A percentile compares a stretch with the other conserved stretches of the same genome.
Conservation (phyloP, 2,888 invertebrate genomes). For the Anorthoa munda region DNA sequence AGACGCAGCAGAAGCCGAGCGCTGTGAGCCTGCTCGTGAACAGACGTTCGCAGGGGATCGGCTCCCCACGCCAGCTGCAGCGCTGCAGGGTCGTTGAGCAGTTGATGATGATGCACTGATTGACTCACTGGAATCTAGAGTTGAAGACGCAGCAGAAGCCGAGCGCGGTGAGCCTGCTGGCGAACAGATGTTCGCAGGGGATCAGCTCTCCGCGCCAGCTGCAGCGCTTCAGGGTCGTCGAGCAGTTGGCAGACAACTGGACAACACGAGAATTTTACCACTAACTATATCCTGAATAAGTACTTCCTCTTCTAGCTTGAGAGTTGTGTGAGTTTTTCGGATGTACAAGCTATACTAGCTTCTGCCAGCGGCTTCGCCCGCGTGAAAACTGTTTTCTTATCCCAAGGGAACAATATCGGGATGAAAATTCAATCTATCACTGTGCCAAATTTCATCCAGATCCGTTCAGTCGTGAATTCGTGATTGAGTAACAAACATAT, state of each 20-base stretch:
- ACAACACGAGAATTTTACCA: background rate
- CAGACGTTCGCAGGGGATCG: slow-evolving; percentile 78
- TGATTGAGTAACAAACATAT: too few relatives aligned
- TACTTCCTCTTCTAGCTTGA: too few relatives aligned
- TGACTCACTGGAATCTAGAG: slow-evolving; percentile 78
- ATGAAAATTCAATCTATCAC: too few relatives aligned
- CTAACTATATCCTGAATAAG: too few relatives aligned
- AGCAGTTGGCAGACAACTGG: slow-evolving; percentile 86
- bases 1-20: slow-evolving; percentile 91
- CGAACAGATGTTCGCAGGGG: slow-evolving; percentile 84
- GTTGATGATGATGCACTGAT: slow-evolving; percentile 28
- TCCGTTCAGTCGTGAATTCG: too few relatives aligned
- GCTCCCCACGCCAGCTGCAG: slow-evolving; percentile 84
- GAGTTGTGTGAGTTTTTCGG: too few relatives aligned
- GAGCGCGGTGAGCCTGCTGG: slow-evolving; percentile 84
- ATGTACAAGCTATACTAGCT: too few relatives aligned
- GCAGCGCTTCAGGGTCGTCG: slow-evolving; percentile 83
- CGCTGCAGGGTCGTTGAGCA: slow-evolving; percentile 83
- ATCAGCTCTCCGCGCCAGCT: slow-evolving; percentile 79
- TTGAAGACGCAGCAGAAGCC: slow-evolving; percentile 92
- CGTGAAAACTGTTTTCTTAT: too few relatives aligned
- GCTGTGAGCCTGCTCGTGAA: slow-evolving; percentile 87
- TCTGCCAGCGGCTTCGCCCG: too few relatives aligned
- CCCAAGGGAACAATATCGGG: too few relatives aligned
- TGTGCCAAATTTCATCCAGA: too few relatives aligned